Evolutionary conservation across 2,113 vertebrate species (phyloP), one percentile per base, ranked within the genome.

Genomic region (Jaculus jaculus): DNA sequence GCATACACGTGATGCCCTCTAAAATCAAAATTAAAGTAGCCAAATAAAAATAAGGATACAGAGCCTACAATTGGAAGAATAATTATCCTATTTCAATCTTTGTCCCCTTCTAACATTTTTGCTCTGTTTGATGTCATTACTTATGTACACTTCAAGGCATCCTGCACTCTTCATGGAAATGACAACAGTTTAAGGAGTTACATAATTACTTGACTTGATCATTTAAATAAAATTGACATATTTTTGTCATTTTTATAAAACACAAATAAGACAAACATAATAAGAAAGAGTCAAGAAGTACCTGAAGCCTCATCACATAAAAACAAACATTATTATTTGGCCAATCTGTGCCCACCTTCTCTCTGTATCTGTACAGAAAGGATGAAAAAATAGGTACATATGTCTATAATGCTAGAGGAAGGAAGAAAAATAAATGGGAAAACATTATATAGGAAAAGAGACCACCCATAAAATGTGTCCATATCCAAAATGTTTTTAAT

Each of bases 11-110:
- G 37, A 82, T 77, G 54, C 58, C 32, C 32, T 91, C 71, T 83
- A 74, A 86, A 60, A 89, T 89, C 34, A 93, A 95, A 92, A 68
- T 92, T 80, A 68, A 94, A 95, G 47, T 54, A 84, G 20, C 26
- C 34, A 91, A n/a, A 32, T 86, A 37, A 86, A 84, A 91, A 93
- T 63, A 87, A 91, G 39, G 32, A 81, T 74, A 54, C 23, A 87
- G 78, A 68, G 34, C 24, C 30, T 89, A 73, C 24, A 81, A 61
- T 18, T 60, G 60, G 13, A 80, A 16, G 26, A 83, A 95, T 79
- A 92, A 86, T 93, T 34, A 86, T 66, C 17, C 26, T 61, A 90
- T 60, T 80, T 61, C 15, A 87, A 3, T 65, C 34, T 75, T 75
- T 34, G 63, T 32, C 9, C 42, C 88, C 42, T 91, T 54, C 89